Evolutionary conservation across 2,113 vertebrate genomes (phyloP).

Genomic region (Gymnobelideus leadbeateri): DNA sequence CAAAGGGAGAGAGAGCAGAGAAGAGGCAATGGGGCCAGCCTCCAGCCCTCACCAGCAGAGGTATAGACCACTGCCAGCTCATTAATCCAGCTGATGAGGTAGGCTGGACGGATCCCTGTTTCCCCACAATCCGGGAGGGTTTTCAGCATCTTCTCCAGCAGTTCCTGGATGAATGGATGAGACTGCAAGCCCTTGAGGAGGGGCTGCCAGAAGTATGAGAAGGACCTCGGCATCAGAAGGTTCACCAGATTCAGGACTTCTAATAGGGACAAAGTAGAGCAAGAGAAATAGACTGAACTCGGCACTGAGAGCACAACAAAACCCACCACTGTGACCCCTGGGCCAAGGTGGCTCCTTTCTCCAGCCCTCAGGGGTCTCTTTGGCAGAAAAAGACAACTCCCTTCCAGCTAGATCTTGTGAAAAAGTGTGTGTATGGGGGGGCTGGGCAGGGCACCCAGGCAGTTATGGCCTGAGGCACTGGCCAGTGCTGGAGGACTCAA

Average conservation of each 20-base stretch:
- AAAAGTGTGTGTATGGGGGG: too few relatives aligned
- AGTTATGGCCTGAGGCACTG: too few relatives aligned
- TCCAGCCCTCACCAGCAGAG: slow-evolving; percentile 82
- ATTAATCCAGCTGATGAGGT: slow-evolving; percentile 92
- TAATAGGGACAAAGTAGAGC: slow-evolving; percentile 65
- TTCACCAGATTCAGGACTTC: slow-evolving; percentile 82
- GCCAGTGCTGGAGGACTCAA: too few relatives aligned
- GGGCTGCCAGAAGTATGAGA: slow-evolving; percentile 95
- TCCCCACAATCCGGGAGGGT: slow-evolving; percentile 87
- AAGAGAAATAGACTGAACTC: background rate
- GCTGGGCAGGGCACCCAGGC: too few relatives aligned
- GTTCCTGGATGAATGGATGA: slow-evolving; percentile 86
- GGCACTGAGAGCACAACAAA: background rate
- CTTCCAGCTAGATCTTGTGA: too few relatives aligned
- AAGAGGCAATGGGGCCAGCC: slow-evolving; percentile 45
- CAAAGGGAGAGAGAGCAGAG: background rate
- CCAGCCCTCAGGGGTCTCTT: too few relatives aligned
- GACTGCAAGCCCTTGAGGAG: slow-evolving; percentile 90
- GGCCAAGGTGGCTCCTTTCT: too few relatives aligned
- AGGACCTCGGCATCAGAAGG: slow-evolving; percentile 84
- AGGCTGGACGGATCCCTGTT: slow-evolving; percentile 84
- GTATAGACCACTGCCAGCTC: slow-evolving; percentile 90
- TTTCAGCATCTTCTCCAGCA: slow-evolving; percentile 92
- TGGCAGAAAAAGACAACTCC: too few relatives aligned
- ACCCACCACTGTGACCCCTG: background rate